Percentiles rank a stretch among this genome's conserved stretches.
phyloP scores from a whole-genome alignment of 2,797 vertebrate species.

The Rachycentron canadum region DNA sequence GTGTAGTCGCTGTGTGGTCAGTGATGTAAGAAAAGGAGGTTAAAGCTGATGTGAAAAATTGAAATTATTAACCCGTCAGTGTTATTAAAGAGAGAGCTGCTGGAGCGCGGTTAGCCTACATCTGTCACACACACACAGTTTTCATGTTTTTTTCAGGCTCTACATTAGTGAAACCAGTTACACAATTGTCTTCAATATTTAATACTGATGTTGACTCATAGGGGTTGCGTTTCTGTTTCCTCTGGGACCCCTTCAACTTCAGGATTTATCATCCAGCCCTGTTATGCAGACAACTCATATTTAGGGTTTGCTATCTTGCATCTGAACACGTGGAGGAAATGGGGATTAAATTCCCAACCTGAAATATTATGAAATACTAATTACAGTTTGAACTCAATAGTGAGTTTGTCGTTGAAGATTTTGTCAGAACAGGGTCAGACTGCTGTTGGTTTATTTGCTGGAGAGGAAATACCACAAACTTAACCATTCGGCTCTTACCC shows the following conservation, averaged over 20 bases:
- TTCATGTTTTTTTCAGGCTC: neutral
- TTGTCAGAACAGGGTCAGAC: too few species aligned
- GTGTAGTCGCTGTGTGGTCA: neutral
- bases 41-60: neutral
- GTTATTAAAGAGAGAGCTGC: neutral
- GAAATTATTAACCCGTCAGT: conserved; percentile 1
- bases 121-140: neutral
- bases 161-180: neutral
- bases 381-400: too few species aligned
- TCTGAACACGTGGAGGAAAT: too few species aligned
- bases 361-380: too few species aligned
- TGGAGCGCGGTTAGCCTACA: neutral
- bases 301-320: too few species aligned
- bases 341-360: too few species aligned
- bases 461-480: neutral
- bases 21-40: conserved; percentile 4
- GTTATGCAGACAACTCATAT: too few species aligned
- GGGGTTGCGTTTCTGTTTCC: too few species aligned
- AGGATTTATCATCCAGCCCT: too few species aligned
- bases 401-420: too few species aligned
- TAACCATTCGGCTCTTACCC: neutral
- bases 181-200: neutral
- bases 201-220: neutral
- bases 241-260: too few species aligned
- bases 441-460: neutral